These are phyloP conservation scores for Mesoclemmys tuberculata DNA, from an alignment of 2,113 vertebrate species.

Conservation along the genomic window DNA sequence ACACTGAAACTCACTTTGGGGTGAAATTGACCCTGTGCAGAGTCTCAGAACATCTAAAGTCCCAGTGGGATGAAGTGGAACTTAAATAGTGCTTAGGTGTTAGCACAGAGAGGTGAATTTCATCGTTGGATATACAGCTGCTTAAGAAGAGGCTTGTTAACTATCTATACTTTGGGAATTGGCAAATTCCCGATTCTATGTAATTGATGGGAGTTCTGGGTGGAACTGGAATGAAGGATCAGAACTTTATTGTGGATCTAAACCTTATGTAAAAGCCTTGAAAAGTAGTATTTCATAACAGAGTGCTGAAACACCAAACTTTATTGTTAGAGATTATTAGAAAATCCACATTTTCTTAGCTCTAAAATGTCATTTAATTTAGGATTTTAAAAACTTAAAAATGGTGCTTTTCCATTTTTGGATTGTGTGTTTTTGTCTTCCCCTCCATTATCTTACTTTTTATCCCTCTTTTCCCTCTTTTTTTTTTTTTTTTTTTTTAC, in stretches of 20 bases:
- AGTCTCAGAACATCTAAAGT: not conserved
- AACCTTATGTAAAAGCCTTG: not conserved
- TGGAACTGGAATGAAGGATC: not conserved
- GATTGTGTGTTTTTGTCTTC: not conserved
- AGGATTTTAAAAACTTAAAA: not conserved
- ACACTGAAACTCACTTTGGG: not conserved
- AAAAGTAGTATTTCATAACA: not conserved
- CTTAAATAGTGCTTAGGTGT: not conserved
- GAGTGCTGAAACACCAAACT: not conserved
- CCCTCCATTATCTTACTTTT: not conserved
- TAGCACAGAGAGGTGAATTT: slow-evolving; percentile 1
- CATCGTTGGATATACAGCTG: not conserved
- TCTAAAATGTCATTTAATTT: not conserved
- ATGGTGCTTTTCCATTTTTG: accelerated
- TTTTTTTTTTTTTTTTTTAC: not conserved
- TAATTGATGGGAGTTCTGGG: not conserved
- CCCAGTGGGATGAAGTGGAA: not conserved
- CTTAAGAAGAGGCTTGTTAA: not conserved
- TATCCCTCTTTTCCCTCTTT: not conserved
- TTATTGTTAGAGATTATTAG: not conserved
- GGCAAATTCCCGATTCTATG: not conserved
- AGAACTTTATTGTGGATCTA: not conserved
- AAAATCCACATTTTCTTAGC: not conserved
- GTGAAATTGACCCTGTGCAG: not conserved
- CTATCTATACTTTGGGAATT: not conserved